Base-by-base conservation (phyloP, 2,888 invertebrate genomes). In the Clistopyga incitator region DNA sequence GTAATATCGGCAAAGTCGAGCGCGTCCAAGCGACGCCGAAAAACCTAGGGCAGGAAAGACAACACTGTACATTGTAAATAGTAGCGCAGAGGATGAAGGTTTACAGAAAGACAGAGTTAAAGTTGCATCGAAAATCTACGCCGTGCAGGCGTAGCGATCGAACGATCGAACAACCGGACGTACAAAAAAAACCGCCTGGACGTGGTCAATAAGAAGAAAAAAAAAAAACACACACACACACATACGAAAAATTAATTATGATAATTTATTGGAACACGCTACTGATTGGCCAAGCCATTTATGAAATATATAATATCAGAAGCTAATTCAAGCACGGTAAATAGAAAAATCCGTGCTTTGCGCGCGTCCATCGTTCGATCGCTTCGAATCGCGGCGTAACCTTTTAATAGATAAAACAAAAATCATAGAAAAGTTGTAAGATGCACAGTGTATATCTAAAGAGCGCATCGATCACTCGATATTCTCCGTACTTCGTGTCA, bases 21-120 rank as follows among this genome's bases (percentile, higher is more conserved):
- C 88, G 87, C 86, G 83, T 85, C 84, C 85, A 84, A 86, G 89
- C 87, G 86, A 88, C 87, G 85, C 87, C 89, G 85, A 78, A 88
- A 87, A 87, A 90, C 87, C 89, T 92, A 92, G 90, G 90, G 89
- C 91, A 90, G 88, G 89, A 90, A 89, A 88, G 88, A 90, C 87
- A 88, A 87, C 87, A 89, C 88, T 93, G 92, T 93, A 93, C 90
- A 93, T 93, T 93, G 93, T 93, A 93, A 92, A 93, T 93, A 93
- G 89, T 92, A 90, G 92, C 88, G 89, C 87, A 90, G 87, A 89
- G 86, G 85, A 87, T 81, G 90, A 90, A 84, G 89, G 86, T 90
- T 87, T 90, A 90, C 88, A 88, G 88, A 88, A 86, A 87, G 86
- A 90, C 88, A 90, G 90, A 90, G 88, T 90, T 90, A 90, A 90